A percentile compares a stretch with the other conserved stretches of the same genome.
Evolutionary conservation across 2,113 vertebrate species (phyloP).

Genomic region (Ramphastos sulfuratus): DNA sequence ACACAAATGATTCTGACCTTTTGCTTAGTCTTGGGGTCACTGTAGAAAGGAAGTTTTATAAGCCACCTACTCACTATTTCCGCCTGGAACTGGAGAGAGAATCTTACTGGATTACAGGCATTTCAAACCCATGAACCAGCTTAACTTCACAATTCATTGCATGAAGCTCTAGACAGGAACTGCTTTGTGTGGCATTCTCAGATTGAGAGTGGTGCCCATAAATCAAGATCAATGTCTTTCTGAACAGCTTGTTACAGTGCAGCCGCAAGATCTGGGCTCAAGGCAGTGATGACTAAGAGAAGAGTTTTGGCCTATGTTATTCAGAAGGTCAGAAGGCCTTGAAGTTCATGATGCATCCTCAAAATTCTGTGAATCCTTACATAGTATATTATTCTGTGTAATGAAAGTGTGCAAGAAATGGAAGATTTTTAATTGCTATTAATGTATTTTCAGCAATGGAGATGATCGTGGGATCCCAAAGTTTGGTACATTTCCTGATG

Average conservation of each 20-base stretch:
- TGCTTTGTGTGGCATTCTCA: slow-evolving; percentile 34
- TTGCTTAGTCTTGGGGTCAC: slow-evolving; percentile 73
- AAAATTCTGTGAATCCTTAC: neutral
- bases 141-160: slow-evolving; percentile 7
- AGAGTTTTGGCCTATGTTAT: neutral
- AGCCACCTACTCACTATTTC: slow-evolving; percentile 69
- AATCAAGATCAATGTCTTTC: slow-evolving; percentile 40
- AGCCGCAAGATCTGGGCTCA: neutral
- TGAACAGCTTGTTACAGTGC: slow-evolving; percentile 10
- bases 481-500: neutral
- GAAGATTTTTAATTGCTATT: neutral
- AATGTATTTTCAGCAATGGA: neutral
- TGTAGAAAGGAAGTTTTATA: slow-evolving; percentile 72
- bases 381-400: neutral
- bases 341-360: slow-evolving; percentile 1
- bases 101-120: slow-evolving; percentile 50
- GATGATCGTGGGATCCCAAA: neutral
- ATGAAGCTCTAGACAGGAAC: slow-evolving; percentile 24
- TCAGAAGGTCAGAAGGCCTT: slow-evolving; percentile 5
- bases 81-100: slow-evolving; percentile 16
- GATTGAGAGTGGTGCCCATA: slow-evolving; percentile 14
- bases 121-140: slow-evolving; percentile 43
- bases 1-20: slow-evolving; percentile 67
- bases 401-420: neutral
- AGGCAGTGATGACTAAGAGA: neutral